Base-by-base conservation (phyloP, 1,140 invertebrate genomes). In the Alviniconcha marisindica region DNA sequence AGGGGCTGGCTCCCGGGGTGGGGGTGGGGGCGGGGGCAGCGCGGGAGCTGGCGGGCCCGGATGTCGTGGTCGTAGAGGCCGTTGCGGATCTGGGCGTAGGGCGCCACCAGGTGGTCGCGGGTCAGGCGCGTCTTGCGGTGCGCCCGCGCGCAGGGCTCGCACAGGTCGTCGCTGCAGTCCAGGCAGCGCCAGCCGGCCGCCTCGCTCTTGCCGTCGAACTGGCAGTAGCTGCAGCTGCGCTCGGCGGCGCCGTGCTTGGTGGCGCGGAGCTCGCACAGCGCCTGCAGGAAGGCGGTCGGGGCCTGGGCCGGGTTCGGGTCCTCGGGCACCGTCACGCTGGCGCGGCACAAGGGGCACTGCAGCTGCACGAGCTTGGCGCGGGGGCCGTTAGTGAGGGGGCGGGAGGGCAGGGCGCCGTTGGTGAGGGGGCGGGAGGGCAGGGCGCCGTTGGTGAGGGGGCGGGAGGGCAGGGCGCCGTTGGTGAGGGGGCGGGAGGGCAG, bases 21-120 rank as follows among this genome's bases (percentile, higher is more conserved):
- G 18, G 83, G 82, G 3, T 80, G 31, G 82, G 92, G 91, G 5
- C 51, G 10, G 0, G 15, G 24, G 77, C 91, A 92, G 14, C 42
- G 36, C 24, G 83, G 78, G 5, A 18, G n/a, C 79, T 91, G 91
- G 48, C 84, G 28, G 48, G 77, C 82, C 44, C 91, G 82, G 40
- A 92, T 88, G 74, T 92, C 91, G 18, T 87, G 85, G 79, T 92
- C 91, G 74, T 89, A 91, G 0, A 90, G 81, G n/a, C 90, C 89
- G 60, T 88, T 86, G 66, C 86, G 81, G 42, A 91, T 91, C 63
- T 91, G 87, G 21, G 73, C 60, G 42, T 89, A 90, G 5, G 89
- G 88, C 38, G 89, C 88, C 18, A 92, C 83, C 42, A 85, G 77
- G 83, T 92, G 91, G 71, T 79, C 60, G 24, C 91, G 82, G 7